Base-by-base conservation (phyloP, 2,797 vertebrate genomes). In the Cyclopterus lumpus region DNA sequence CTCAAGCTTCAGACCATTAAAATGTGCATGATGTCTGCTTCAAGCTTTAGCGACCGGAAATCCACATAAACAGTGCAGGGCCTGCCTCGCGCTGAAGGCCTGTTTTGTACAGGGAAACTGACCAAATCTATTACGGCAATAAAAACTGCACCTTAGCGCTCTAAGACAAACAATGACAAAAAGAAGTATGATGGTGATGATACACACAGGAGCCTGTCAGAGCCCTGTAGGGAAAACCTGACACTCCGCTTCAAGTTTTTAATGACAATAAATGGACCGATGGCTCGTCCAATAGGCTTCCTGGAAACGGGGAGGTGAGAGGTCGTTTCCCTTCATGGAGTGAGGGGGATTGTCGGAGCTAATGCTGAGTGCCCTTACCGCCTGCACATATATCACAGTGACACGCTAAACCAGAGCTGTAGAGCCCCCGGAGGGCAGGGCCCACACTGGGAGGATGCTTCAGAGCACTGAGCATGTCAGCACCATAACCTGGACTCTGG, bases 201-300 rank as follows among this genome's bases (percentile, higher is more conserved):
- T 75, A 15, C 65, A 61, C 26, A 15, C 44, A 14, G 2, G n/a
- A 68, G 63, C 28, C 24, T n/a, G 44, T 75, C 32, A 68, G 22
- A 71, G 9, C 30, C 10, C 51, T 42, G 2, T 0, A 22, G 6
- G 65, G 71, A 78, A 73, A 81, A 65, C 22, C 48, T 12, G 16
- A 62, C 40, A 62, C 67, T 49, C 22, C 16, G 38, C 9, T 62
- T 67, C 40, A 61, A 57, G 55, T 57, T 88, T 80, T 80, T 81
- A 82, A 91, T 86, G 82, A 89, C 86, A 87, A 90, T 87, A 82
- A 88, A 91, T 92, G 87, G 69, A 65, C 62, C 42, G 58, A 48
- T n/a, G 69, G 46, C 71, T 75, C 8, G 28, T 86, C 80, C 84
- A 76, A 76, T 69, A 15, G 55, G 74, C 63, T 72, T 72, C 65